Percentiles rank a stretch among this genome's conserved stretches.
phyloP scores from a whole-genome alignment of 2,797 vertebrate genomes.

The Acanthurus tractus region DNA sequence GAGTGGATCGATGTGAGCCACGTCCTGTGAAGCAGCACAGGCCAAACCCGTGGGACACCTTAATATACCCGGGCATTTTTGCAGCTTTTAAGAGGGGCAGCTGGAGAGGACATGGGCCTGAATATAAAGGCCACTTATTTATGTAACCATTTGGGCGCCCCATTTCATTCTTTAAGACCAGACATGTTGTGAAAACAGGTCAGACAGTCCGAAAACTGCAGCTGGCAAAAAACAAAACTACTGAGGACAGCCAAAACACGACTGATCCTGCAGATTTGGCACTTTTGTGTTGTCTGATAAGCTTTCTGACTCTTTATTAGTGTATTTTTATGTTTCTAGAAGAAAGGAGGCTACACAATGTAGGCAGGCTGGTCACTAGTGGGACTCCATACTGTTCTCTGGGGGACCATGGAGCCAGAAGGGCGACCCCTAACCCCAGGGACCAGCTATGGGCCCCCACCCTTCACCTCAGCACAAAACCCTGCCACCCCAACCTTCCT shows the following conservation, averaged over 20 bases:
- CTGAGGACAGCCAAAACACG: conserved; percentile 3
- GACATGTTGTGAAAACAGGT: conserved; percentile 75
- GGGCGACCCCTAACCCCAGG: conserved; percentile 75
- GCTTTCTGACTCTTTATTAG: not conserved
- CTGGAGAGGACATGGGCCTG: conserved; percentile 71
- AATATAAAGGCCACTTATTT: conserved; percentile 78
- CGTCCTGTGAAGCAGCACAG: conserved; percentile 49
- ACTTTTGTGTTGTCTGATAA: conserved; percentile 10
- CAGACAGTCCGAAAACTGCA: conserved; percentile 66
- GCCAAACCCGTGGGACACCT: conserved; percentile 56
- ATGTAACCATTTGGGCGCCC: conserved; percentile 64
- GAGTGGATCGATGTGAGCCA: conserved; percentile 49
- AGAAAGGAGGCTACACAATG: conserved; percentile 76
- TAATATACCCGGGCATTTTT: conserved; percentile 57
- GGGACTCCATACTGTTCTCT: conserved; percentile 79
- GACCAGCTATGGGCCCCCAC: conserved; percentile 75
- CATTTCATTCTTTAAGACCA: conserved; percentile 58
- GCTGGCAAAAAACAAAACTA: conserved; percentile 18
- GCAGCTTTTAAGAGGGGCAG: conserved; percentile 56
- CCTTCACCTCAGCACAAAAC: conserved; percentile 67
- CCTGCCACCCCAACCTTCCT: conserved; percentile 43
- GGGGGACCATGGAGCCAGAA: conserved; percentile 83
- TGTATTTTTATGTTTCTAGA: conserved; percentile 52
- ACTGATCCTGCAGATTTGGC: conserved; percentile 37
- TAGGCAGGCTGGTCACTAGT: conserved; percentile 72